Evolutionary conservation across 2,888 invertebrate genomes (phyloP).

Genomic region (Phengaris alcon): DNA sequence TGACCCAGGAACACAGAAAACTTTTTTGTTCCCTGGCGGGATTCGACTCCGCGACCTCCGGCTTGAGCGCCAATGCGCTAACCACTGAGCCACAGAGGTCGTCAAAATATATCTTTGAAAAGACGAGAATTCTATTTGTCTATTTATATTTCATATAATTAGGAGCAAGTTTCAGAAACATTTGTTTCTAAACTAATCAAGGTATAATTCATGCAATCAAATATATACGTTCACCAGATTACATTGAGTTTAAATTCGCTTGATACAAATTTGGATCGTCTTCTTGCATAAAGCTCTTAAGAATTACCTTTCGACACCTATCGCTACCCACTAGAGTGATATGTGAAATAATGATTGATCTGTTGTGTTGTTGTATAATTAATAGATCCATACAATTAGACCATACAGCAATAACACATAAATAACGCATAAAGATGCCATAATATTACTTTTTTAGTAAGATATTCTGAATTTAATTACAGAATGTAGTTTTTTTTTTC

Average conservation of each 20-base stretch:
- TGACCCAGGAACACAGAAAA: too few species aligned
- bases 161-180: too few species aligned
- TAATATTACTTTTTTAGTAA: too few species aligned
- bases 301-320: constrained; percentile 23
- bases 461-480: too few species aligned
- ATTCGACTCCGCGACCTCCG: too few species aligned
- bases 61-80: too few species aligned
- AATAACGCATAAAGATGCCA: background rate
- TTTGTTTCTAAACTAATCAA: too few species aligned
- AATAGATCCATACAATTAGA: constrained; percentile 17
- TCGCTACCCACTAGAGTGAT: background rate
- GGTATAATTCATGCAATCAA: background rate
- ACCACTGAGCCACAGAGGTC: too few species aligned
- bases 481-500: too few species aligned
- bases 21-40: too few species aligned
- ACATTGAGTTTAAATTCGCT: background rate
- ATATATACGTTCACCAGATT: background rate
- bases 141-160: too few species aligned
- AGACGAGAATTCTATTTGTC: background rate
- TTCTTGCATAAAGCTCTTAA: background rate
- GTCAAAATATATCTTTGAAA: background rate
- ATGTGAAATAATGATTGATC: constrained; percentile 25
- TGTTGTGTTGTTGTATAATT: constrained; percentile 6
- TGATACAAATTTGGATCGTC: background rate
- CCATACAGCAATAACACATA: background rate